Base-by-base conservation (phyloP, 1,140 invertebrate genomes). In the Heliconius hewitsoni region DNA sequence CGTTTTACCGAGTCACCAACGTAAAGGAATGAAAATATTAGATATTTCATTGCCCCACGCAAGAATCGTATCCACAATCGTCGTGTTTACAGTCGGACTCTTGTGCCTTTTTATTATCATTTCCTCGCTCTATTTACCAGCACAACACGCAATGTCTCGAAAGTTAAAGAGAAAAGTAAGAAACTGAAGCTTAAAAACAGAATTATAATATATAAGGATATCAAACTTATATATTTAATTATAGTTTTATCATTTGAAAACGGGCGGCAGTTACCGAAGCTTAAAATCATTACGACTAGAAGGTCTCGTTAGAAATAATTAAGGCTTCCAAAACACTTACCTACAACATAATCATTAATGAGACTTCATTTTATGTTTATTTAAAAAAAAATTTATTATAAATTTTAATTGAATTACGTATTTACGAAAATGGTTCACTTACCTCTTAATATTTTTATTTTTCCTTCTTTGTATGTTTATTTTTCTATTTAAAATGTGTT, bases 361-460 rank as follows among this genome's bases (percentile, higher is more conserved):
- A 50, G 74, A 76, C 6, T 70, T 70, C 74, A 50, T 37, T 70
- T 76, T 71, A 70, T 30, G n/a, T 70, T 70, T 70, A 70, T 71
- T 46, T 46, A 16, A 46, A 46, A 46, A 46, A 4, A 46, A 16
- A 46, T 76, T 66, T 23, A 66, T 76, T 76, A 57, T 66, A n/a
- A 60, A 66, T 76, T 76, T 76, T 76, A 76, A 76, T 76, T 76
- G 37, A 37, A 66, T 60, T n/a, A 74, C 30, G 30, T 74, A 18
- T 66, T 19, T 16, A 16, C 70, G 74, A 27, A 66, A 39, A 66
- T 76, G n/a, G 13, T 23, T 18, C 11, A 42, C 30, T 76, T 46
- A 66, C 13, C 19, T 18, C 66, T 37, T 37, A 0, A 0, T 30
- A 3, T 39, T 66, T 66, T 66, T n/a, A n/a, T 3, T 57, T 57